Percentiles rank a stretch among this genome's conserved stretches.
phyloP scores from a whole-genome alignment of 1,140 invertebrate genomes.

The Macrobrachium rosenbergii region DNA sequence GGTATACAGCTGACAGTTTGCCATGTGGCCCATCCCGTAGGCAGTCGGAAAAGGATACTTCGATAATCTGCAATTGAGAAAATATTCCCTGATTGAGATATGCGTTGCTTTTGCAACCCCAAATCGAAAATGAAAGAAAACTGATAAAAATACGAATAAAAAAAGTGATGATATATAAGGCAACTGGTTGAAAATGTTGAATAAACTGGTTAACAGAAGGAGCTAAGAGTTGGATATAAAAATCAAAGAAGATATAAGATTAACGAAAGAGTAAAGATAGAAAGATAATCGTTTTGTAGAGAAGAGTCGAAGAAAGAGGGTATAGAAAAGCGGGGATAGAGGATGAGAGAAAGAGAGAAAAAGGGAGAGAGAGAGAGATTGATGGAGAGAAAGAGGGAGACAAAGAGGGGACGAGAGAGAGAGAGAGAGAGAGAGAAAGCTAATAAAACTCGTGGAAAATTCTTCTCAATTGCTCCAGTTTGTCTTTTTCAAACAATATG shows the following conservation, averaged over 20 bases:
- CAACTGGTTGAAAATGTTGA: neutral
- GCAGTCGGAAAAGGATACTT: too few relatives aligned
- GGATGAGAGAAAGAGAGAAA: neutral
- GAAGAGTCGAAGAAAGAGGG: neutral
- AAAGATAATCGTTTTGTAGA: neutral
- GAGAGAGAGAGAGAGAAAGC: constrained; percentile 23
- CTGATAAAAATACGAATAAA: too few relatives aligned
- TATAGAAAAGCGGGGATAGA: neutral
- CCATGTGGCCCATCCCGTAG: too few relatives aligned
- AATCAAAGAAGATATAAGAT: neutral
- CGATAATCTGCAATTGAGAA: too few relatives aligned
- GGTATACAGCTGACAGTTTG: too few relatives aligned
- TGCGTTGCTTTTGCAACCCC: too few relatives aligned
- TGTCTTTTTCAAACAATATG: neutral
- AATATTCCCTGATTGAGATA: too few relatives aligned
- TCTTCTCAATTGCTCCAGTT: too few relatives aligned
- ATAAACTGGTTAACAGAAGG: neutral
- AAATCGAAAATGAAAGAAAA: too few relatives aligned
- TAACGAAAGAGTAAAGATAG: neutral
- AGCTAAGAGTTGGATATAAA: neutral
- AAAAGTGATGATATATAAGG: neutral
- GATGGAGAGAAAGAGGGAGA: neutral
- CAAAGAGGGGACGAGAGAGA: neutral
- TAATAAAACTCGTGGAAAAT: neutral
- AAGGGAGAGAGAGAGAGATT: too few relatives aligned